Evolutionary conservation across 2,888 invertebrate species (phyloP), one percentile per base, ranked within the genome.

Genomic region (Teinopalpus imperialis): DNA sequence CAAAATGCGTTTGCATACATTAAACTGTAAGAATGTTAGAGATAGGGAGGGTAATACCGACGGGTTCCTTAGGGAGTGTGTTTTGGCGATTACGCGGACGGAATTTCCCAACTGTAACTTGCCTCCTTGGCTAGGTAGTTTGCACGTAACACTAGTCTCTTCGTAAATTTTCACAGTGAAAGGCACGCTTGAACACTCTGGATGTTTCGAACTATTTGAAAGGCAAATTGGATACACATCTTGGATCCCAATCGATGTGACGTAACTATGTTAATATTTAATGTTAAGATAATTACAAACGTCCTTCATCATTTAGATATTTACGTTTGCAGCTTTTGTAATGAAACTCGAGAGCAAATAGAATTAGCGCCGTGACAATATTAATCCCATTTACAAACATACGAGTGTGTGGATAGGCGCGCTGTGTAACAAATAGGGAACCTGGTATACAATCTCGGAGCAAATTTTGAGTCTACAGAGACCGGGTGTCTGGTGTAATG

Each of bases 1-100:
- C 87, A 88, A 88, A 88, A 87, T 88, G 87, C 87, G 87, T 88
- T 88, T 88, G 87, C 88, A 88, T 88, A 88, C 81, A 87, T 88
- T 87, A 87, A 88, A 87, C 78, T 83, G 74, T 85, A 85, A 86
- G 88, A 87, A 87, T 87, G 87, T 86, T 69, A 71, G 63, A 86
- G 85, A 87, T 83, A 83, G 80, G 76, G 81, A 74, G 79, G 74
- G 81, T 76, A 75, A 72, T 74, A 63, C 72, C 63, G 60, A 51
- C 69, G 69, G 72, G 70, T 76, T 82, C 69, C 79, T 52, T 40
- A 74, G 78, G 86, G 69, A 73, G 70, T 69, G 74, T 86, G 85
- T 87, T 87, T 86, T 71, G 85, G 79, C 86, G 85, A 88, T 88
- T 87, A 87, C 87, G 83, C 81, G 86, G 73, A 70, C 74, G 76